Base-by-base conservation (phyloP, 2,888 invertebrate genomes). In the Agrotis exclamationis region DNA sequence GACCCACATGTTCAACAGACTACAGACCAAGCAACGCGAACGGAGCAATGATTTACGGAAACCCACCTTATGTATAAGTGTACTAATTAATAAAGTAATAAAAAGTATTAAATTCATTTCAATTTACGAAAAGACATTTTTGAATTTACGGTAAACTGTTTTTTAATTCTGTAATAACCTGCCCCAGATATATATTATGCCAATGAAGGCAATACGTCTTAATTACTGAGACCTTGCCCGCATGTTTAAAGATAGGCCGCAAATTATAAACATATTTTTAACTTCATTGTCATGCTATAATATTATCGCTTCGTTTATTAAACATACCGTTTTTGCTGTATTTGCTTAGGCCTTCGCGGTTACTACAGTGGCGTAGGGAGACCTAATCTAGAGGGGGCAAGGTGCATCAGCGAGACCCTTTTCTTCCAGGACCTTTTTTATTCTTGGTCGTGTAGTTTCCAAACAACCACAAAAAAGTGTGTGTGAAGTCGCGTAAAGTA, bases 161-260 rank as follows among this genome's bases (percentile, higher is more conserved):
- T 45, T 33, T 56, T 28, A 18, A 51, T 76, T 65, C 22, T 39
- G 39, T 16, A 47, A 54, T 58, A 50, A 58, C 60, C 45, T 67
- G 79, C n/a, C 64, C 79, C 53, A 67, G 63, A 50, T 77, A 73
- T 24, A 50, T 77, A 73, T 24, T 57, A 82, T 77, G 66, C 48
- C 53, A 64, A 62, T 66, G 63, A 60, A 63, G 56, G 57, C 24
- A 57, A 59, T 22, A 13, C 48, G 48, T 65, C 70, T 81, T 79
- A 73, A 71, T 84, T 63, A 51, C 51, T 64, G 6, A 54, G 59
- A 70, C 78, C 74, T 82, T 81, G 84, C 84, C 76, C 76, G 84
- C 70, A 74, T 81, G 76, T 67, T 63, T 64, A 33, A 79, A 63
- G 83, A 79, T 79, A 82, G 39, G 51, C 14, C 11, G 54, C 54